phyloP scores from a whole-genome alignment of 2,797 vertebrate genomes.

The Gallirallus australis region DNA sequence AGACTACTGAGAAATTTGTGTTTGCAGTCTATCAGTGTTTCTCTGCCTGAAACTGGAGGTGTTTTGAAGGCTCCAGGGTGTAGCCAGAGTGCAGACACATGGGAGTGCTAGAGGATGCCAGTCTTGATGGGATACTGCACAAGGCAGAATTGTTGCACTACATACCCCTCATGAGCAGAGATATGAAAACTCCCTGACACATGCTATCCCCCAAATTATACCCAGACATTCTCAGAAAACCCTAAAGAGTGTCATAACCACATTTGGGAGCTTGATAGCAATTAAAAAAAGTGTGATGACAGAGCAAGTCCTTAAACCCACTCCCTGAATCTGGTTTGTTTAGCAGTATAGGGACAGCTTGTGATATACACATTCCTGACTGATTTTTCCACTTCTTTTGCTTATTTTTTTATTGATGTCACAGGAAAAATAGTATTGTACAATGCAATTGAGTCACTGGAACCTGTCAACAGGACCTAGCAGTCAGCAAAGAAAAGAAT shows the following conservation, averaged over 20 bases:
- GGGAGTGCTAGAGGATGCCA: background rate
- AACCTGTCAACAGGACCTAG: background rate
- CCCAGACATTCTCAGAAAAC: background rate
- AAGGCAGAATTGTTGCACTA: background rate
- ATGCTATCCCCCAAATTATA: background rate
- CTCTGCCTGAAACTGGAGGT: background rate
- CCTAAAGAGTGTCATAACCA: background rate
- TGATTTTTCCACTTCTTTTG: background rate
- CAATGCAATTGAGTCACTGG: background rate
- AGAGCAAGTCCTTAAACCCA: background rate
- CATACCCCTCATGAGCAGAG: accelerated
- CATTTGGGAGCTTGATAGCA: background rate
- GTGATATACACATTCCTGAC: background rate
- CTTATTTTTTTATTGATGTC: background rate
- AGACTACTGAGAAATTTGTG: background rate
- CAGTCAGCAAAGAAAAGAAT: background rate
- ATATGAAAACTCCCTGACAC: background rate
- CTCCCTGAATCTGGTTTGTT: background rate
- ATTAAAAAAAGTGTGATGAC: background rate
- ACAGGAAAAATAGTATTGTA: background rate
- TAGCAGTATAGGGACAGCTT: background rate
- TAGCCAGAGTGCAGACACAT: background rate
- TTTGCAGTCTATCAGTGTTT: background rate
- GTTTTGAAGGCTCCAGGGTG: background rate
- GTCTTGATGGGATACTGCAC: background rate